Base-by-base conservation (phyloP, 2,888 invertebrate genomes). In the Byasa hedistus region DNA sequence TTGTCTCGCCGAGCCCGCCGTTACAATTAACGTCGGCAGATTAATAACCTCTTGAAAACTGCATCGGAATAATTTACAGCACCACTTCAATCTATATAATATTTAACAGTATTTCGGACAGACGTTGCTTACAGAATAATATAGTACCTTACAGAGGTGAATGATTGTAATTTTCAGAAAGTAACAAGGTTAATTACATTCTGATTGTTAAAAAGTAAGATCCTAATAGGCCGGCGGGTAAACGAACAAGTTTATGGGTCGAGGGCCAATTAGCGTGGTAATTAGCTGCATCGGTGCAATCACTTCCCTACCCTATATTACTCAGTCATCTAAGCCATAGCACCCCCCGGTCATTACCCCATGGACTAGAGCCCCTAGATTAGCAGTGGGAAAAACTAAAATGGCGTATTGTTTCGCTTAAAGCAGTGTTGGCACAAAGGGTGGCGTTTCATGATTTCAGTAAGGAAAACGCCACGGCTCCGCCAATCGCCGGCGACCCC, bases 401-500 rank as follows among this genome's bases (percentile, higher is more conserved):
- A 87, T 87, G 83, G 82, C 83, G 83, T 73, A 84, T 86, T 87
- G 86, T 87, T 85, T 82, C 82, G 82, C 48, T 82, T 79, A 79
- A 83, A 82, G 81, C 82, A 79, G 76, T 84, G 82, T 82, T 82
- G 79, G 81, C 79, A 86, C 82, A 86, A 87, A 87, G 87, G 87
- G 66, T 66, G 61, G 87, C 83, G 79, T 82, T 82, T 80, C 84
- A 81, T 81, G 84, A 85, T 85, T 85, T 85, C 82, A 83, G 82
- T 80, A 81, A 79, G 81, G 80, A 83, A 80, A 79, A 79, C 77
- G 76, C 76, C 80, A 75, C 71, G 72, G 79, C 78, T 82, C 84
- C 80, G 71, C 87, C 87, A 86, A 87, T 87, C 66, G 83, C 78
- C 75, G 73, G 71, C 76, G 78, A 76, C 78, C 80, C 75, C 77